These are phyloP conservation scores for Nasonia oneida DNA, from an alignment of 2,888 invertebrate species.

Conservation along the genomic window DNA sequence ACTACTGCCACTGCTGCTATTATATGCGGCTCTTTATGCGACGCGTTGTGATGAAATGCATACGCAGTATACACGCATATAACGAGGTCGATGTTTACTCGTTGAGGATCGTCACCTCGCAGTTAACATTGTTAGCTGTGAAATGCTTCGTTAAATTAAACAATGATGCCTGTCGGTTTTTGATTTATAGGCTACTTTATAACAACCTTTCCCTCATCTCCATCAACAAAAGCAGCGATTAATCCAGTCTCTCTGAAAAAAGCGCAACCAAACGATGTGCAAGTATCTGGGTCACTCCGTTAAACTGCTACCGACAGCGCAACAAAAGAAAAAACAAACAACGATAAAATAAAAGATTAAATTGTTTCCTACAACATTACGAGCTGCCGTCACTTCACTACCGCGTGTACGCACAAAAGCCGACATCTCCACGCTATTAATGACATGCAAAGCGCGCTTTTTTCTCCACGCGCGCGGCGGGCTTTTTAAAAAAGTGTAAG, in stretches of 20 bases:
- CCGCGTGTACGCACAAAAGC: not conserved
- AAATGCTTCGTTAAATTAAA: too few species aligned
- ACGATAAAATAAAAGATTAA: not conserved
- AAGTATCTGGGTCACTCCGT: not conserved
- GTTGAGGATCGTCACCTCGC: too few species aligned
- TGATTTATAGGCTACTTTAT: too few species aligned
- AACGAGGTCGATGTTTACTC: not conserved
- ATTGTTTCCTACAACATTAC: not conserved
- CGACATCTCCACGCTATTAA: not conserved
- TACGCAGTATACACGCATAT: not conserved
- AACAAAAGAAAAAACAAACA: not conserved
- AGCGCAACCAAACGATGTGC: not conserved
- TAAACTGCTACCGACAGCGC: not conserved
- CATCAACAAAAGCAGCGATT: not conserved
- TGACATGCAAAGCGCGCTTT: constrained; percentile 20
- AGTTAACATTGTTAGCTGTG: too few species aligned
- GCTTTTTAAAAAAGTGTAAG: not conserved
- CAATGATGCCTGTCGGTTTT: too few species aligned
- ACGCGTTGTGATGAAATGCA: not conserved
- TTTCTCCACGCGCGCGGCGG: not conserved
- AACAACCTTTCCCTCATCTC: too few species aligned
- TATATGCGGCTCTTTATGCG: constrained; percentile 3
- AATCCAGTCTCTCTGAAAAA: not conserved
- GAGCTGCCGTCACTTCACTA: not conserved
- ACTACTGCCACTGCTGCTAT: not conserved